Percentiles rank a stretch among this genome's conserved stretches.
Conservation (phyloP, 2,113 vertebrate species). For the Triplophysa rosa region DNA sequence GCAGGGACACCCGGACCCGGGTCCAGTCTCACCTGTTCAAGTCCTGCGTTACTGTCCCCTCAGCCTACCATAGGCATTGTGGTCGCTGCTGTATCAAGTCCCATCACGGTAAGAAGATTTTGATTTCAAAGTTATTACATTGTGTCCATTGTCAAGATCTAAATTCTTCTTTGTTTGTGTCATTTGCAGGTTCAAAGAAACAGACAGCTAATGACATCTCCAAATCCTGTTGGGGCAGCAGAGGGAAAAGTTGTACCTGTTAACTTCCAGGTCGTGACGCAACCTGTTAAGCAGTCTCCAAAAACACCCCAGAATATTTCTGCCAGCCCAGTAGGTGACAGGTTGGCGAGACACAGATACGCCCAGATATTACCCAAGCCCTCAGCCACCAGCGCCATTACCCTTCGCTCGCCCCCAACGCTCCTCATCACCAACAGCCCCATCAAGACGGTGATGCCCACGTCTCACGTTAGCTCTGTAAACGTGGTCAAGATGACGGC, state of each 20-base stretch:
- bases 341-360: constrained; percentile 84
- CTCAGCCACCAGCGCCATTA: constrained; percentile 81
- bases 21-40: constrained; percentile 77
- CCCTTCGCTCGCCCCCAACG: constrained; percentile 85
- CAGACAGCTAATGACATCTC: constrained; percentile 84
- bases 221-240: constrained; percentile 79
- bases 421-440: constrained; percentile 88
- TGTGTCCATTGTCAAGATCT: too few relatives aligned
- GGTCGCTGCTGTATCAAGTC: constrained; percentile 83
- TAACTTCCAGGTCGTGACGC: constrained; percentile 95
- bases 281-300: constrained; percentile 93
- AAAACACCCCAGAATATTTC: constrained; percentile 92
- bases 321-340: constrained; percentile 89
- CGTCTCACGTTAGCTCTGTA: constrained; percentile 81
- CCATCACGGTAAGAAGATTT: constrained; percentile 78
- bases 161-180: background rate
- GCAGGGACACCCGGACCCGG: constrained; percentile 69
- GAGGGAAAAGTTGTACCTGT: constrained; percentile 79
- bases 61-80: constrained; percentile 87
- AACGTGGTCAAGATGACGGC: constrained; percentile 90
- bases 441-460: constrained; percentile 86
- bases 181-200: constrained; percentile 77
- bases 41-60: constrained; percentile 84
- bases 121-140: background rate
- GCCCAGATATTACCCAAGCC: constrained; percentile 87